Conservation (phyloP, 2,797 vertebrate species). For the Macrochelys suwanniensis region DNA sequence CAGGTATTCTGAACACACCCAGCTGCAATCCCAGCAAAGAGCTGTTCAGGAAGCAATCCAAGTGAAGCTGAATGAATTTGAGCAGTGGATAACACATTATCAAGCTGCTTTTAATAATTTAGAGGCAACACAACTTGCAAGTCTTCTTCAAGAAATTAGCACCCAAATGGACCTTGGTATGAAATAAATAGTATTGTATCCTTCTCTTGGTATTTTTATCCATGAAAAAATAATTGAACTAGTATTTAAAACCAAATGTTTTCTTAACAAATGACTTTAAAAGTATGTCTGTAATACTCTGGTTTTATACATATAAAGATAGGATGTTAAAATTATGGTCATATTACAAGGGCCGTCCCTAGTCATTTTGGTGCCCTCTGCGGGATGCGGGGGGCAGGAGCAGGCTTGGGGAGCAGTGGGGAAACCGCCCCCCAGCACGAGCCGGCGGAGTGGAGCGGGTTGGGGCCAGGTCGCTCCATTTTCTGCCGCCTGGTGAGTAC, state of each 20-base stretch:
- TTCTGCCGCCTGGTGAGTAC: too few relatives aligned
- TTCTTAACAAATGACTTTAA: background rate
- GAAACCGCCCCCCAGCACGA: too few relatives aligned
- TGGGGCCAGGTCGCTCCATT: too few relatives aligned
- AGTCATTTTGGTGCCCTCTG: too few relatives aligned
- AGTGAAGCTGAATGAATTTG: slow-evolving; percentile 94
- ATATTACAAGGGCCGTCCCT: background rate
- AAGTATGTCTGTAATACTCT: background rate
- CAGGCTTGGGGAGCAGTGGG: too few relatives aligned
- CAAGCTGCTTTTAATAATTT: slow-evolving; percentile 95
- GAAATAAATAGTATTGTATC: background rate
- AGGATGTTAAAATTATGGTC: background rate
- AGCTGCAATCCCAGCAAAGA: slow-evolving; percentile 94
- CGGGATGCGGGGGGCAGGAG: too few relatives aligned
- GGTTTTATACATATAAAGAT: background rate
- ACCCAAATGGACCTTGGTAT: slow-evolving; percentile 96
- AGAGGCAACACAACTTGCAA: slow-evolving; percentile 96
- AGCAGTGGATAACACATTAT: slow-evolving; percentile 98
- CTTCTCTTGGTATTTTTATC: background rate
- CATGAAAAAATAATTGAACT: background rate
- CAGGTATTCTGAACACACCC: slow-evolving; percentile 97
- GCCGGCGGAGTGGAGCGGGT: too few relatives aligned
- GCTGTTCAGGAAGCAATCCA: slow-evolving; percentile 97
- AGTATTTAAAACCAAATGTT: background rate
- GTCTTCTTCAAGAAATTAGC: slow-evolving; percentile 97